Evolutionary conservation across 2,113 vertebrate species (phyloP).

Genomic region (Geococcyx californianus): DNA sequence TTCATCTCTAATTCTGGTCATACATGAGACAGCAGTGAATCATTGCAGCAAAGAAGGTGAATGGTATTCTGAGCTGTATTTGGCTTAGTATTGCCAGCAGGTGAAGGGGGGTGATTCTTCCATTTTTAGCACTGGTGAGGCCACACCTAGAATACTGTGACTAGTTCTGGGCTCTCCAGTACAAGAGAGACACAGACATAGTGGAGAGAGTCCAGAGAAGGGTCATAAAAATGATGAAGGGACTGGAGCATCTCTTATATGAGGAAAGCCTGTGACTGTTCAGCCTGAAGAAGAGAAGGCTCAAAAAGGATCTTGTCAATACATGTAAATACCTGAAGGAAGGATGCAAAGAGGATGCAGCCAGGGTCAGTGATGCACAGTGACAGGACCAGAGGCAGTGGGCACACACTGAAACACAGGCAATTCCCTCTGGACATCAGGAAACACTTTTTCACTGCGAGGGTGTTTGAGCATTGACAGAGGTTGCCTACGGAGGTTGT

Average conservation of each 20-base stretch:
- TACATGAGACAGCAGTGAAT: not conserved
- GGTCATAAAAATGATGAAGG: not conserved
- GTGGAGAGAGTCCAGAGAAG: fast-evolving
- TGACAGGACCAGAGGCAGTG: not conserved
- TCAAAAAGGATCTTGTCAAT: not conserved
- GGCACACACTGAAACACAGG: not conserved
- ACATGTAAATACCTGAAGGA: not conserved
- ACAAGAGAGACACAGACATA: not conserved
- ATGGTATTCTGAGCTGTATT: not conserved
- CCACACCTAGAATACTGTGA: not conserved
- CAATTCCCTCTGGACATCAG: not conserved
- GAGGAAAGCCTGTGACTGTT: not conserved
- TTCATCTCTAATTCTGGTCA: not conserved
- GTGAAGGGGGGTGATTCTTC: not conserved
- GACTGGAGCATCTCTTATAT: not conserved
- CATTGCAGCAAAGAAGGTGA: not conserved
- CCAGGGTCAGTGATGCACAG: not conserved
- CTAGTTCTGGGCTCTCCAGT: not conserved
- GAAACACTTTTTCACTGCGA: not conserved
- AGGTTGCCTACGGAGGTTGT: not conserved
- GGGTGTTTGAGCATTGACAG: not conserved
- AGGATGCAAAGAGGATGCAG: too few relatives aligned
- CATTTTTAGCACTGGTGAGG: not conserved
- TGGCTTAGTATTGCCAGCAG: not conserved
- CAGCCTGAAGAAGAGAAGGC: not conserved